Evolutionary conservation across 2,113 vertebrate genomes (phyloP), one percentile per base, ranked within the genome.

Genomic region (Mustela lutreola): DNA sequence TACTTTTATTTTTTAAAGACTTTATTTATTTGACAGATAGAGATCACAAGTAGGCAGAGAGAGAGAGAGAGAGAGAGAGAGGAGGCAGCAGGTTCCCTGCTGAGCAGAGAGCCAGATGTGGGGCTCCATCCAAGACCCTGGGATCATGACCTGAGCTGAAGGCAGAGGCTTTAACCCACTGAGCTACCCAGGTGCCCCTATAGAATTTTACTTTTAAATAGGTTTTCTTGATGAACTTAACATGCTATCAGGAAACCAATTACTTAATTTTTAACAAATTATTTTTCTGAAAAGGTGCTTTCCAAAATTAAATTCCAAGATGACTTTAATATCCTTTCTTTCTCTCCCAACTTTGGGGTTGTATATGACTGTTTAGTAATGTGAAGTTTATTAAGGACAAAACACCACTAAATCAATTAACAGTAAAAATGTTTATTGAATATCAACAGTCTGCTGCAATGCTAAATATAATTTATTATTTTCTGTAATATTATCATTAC

Each of bases 201-300:
- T 15, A 85, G 19, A 76, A 19, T 87, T 82, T 96, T 36, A 89
- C 82, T 80, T 53, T 89, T 56, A 88, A 53, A 31, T 76, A 7
- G 5, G 75, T 91, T 96, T 60, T 63, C 33, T 26, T 71, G 42
- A 39, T 85, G 31, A 81, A 80, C 21, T 75, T 62, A 45, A 45
- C 16, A 22, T 65, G 28, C 48, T 89, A 2, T 9, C n/a, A 67
- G n/a, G 50, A 75, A 58, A 26, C 26, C 11, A 83, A 24, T 81
- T 56, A 24, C 91, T 79, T 78, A 48, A 24, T 56, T 89, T 92
- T 67, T 78, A 89, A 67, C 19, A 33, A 73, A 56, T 82, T 85
- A 80, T 96, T 83, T 96, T 91, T 76, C 42, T 63, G 24, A 90
- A 95, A 92, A 9, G 26, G 80, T 84, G 4, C 21, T 39, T 96